Evolutionary conservation across 2,113 vertebrate species (phyloP), one percentile per base, ranked within the genome.

Genomic region (Balaenoptera acutorostrata): DNA sequence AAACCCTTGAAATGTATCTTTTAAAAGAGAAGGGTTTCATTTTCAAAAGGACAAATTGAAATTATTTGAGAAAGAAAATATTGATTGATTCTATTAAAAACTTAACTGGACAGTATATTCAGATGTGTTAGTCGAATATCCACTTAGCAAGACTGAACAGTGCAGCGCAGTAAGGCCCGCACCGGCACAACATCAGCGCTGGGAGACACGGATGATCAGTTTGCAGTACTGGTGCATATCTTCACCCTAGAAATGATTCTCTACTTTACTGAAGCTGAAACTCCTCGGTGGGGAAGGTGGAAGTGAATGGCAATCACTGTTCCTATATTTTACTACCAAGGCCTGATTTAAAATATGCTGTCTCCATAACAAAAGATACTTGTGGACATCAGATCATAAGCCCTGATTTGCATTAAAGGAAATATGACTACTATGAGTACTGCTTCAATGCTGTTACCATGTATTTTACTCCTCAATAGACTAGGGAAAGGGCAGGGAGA

Each of bases 21-120:
- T 96, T 78, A 95, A 82, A 86, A 89, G 87, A 52, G 49, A 93
- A 97, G 21, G 71, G 90, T 95, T 92, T 96, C 61, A 94, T 89
- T 96, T 91, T 80, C 68, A 95, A 81, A 95, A 91, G 88, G 89
- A 74, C 41, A 81, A 95, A 96, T 13, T 92, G 55, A 97, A 97
- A 97, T 91, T 96, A 95, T 90, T 86, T 86, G 95, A 92, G 90
- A 97, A 96, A 96, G 91, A 96, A 96, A 97, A 96, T 97, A 97
- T 39, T 95, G 95, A 95, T 93, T 94, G 57, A 92, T 94, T 95
- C 95, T 88, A 83, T 74, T 81, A 96, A 89, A 98, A 93, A 75
- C 84, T 68, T 87, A 97, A 94, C 66, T 89, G 93, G 95, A 94
- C 63, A 90, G 91, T 80, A 59, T 83, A 93, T 84, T 97, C 66